Evolutionary conservation across 2,888 invertebrate species (phyloP).

Genomic region (Oligia fasciuncula): DNA sequence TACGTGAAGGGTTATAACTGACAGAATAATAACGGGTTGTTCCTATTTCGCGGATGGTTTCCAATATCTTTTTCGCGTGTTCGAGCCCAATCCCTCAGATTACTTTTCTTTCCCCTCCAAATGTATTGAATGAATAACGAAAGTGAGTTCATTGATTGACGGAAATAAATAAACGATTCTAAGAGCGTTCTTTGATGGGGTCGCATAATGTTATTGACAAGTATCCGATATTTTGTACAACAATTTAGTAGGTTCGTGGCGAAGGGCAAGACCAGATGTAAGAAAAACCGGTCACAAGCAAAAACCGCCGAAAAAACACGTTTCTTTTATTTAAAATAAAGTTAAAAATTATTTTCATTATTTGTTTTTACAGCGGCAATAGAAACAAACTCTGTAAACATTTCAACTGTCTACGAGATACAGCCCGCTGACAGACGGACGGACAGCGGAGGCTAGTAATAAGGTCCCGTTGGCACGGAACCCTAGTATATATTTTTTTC

Average conservation of each 20-base stretch:
- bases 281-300: background rate
- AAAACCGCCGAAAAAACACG: background rate
- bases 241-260: slow-evolving; percentile 23
- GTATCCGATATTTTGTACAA: slow-evolving; percentile 39
- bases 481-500: background rate
- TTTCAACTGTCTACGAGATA: background rate
- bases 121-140: slow-evolving; percentile 80
- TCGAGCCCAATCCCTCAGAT: slow-evolving; percentile 80
- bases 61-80: slow-evolving; percentile 84
- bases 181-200: slow-evolving; percentile 60
- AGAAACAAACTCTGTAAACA: no score
- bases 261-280: background rate
- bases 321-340: background rate
- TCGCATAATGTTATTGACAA: slow-evolving; percentile 35
- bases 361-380: no score
- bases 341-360: no score
- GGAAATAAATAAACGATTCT: slow-evolving; percentile 75
- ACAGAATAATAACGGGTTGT: slow-evolving; percentile 76
- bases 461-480: no score
- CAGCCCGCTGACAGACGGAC: background rate
- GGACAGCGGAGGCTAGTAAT: no score
- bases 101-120: slow-evolving; percentile 78
- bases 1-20: slow-evolving; percentile 75
- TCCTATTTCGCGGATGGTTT: slow-evolving; percentile 79
- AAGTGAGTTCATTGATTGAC: slow-evolving; percentile 79